Evolutionary conservation across 2,113 vertebrate species (phyloP), one percentile per base, ranked within the genome.

Genomic region (Rhinolophus sinicus): DNA sequence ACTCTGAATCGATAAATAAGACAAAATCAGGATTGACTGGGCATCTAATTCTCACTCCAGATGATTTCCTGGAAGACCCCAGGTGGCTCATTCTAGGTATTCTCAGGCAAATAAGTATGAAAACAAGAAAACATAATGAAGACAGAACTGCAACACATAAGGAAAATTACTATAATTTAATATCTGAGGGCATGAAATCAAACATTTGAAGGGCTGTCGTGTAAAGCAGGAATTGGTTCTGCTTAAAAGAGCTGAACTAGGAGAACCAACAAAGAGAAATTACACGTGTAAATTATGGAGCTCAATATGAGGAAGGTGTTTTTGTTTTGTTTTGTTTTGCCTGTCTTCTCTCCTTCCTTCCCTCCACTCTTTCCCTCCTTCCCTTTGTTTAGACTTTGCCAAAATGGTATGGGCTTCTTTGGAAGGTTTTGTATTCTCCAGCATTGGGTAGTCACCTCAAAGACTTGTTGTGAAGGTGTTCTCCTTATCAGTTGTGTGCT

Each of bases 81-180:
- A 52, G 35, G 38, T 94, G 56, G 64, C 75, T 87, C 81, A 73
- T 89, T 95, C 22, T n/a, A 50, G 35, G 16, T 65, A 80, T 78
- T 64, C 92, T 94, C 94, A 94, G 78, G 83, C 84, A 76, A 26
- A 13, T 87, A 94, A 85, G n/a, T 58, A 92, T 40, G 88, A 95
- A 96, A 87, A 80, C 52, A 84, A 87, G 80, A 81, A 97, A 86
- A 90, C 95, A 73, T 60, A 90, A 89, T n/a, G 47, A 84, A 96
- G 56, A 72, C 35, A 89, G 78, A 96, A 80, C 15, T 72, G 30
- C n/a, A 94, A 62, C 50, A 60, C n/a, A 56, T 85, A 38, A 60
- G 33, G 75, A 84, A 96, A 93, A 94, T 70, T 94, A 50, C 73
- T 38, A 19, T 87, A 83, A 44, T 44, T 40, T 40, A 40, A 40